Percentiles rank a stretch among this genome's conserved stretches.
These are phyloP conservation scores for Oryzias javanicus DNA, from an alignment of 2,113 vertebrate species.

Conservation along the genomic window DNA sequence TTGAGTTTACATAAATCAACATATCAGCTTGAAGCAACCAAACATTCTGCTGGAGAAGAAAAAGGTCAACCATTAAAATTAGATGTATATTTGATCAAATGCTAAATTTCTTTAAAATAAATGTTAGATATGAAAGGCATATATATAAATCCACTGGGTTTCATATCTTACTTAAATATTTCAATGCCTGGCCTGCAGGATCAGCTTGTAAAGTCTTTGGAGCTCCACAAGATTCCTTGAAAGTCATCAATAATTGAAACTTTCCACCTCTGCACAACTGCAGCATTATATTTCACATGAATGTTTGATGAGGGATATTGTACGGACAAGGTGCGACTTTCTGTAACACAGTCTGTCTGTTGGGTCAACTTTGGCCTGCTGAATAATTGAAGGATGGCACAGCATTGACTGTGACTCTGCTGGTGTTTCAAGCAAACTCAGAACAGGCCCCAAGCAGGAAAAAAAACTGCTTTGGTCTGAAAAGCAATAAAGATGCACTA, in stretches of 20 bases:
- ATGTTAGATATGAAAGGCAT: conserved; percentile 3
- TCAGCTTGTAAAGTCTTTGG: conserved; percentile 24
- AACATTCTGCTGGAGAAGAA: conserved; percentile 54
- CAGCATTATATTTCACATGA: conserved; percentile 67
- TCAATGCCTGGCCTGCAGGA: conserved; percentile 13
- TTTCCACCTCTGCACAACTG: conserved; percentile 43
- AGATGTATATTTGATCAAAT: conserved; percentile 49
- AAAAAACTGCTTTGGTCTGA: background rate
- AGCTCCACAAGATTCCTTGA: conserved; percentile 40
- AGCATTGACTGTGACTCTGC: conserved; percentile 44
- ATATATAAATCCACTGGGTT: conserved; percentile 16
- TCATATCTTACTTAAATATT: background rate
- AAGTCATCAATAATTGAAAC: conserved; percentile 63
- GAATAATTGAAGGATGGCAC: conserved; percentile 66
- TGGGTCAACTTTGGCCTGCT: conserved; percentile 41
- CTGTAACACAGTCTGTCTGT: conserved; percentile 47
- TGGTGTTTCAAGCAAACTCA: conserved; percentile 3
- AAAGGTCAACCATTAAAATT: conserved; percentile 56
- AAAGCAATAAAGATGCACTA: background rate
- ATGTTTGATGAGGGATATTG: conserved; percentile 66
- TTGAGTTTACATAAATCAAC: background rate
- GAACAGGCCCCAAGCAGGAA: background rate
- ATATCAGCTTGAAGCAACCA: too few species aligned
- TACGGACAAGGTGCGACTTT: conserved; percentile 58
- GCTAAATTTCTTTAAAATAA: conserved; percentile 15